These are phyloP conservation scores for Phortica magna DNA, from an alignment of 2,888 invertebrate genomes.

Conservation along the genomic window DNA sequence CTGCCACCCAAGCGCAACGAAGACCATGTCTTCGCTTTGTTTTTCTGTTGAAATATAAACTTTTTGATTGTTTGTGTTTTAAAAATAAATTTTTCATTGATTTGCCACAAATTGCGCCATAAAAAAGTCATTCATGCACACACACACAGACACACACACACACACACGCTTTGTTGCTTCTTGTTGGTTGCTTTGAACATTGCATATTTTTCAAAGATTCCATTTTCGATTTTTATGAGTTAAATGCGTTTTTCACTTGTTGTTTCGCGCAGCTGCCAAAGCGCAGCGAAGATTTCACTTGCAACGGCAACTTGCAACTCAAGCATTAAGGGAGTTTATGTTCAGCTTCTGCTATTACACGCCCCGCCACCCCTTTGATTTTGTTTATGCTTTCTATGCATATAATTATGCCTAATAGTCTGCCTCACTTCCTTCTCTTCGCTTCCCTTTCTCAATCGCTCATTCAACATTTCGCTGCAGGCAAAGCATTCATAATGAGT, in stretches of 20 bases:
- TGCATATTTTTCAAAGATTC: too few species aligned
- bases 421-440: neutral
- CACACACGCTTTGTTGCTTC: neutral
- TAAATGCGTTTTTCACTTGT: neutral
- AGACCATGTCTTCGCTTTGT: slow-evolving; percentile 43
- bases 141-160: too few species aligned
- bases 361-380: neutral
- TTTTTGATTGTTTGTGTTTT: slow-evolving; percentile 59
- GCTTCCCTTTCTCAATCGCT: neutral
- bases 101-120: slow-evolving; percentile 66
- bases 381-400: neutral
- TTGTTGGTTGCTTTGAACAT: too few species aligned
- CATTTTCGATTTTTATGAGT: neutral
- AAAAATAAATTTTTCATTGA: slow-evolving; percentile 55
- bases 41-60: slow-evolving; percentile 31
- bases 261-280: neutral
- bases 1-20: slow-evolving; percentile 44
- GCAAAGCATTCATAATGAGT: neutral
- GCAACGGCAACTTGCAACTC: too few species aligned
- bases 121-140: slow-evolving; percentile 32
- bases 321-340: too few species aligned
- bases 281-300: neutral
- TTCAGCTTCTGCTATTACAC: too few species aligned
- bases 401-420: slow-evolving; percentile 46
- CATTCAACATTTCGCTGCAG: slow-evolving; percentile 33